phyloP scores from a whole-genome alignment of 2,797 vertebrate species.

The Atherinosoma microstoma region DNA sequence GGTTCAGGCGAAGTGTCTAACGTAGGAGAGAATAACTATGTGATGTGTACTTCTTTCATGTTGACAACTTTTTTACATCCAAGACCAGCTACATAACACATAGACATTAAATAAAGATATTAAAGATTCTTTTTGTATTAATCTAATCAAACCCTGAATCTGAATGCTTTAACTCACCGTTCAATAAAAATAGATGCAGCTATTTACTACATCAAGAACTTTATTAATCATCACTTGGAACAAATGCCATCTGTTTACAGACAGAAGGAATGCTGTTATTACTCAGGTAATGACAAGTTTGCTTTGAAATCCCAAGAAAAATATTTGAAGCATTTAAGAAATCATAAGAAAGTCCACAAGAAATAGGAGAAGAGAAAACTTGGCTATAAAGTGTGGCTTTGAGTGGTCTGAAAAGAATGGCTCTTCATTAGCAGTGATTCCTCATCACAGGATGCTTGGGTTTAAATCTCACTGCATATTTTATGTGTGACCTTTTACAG shows the following conservation, averaged over 20 bases:
- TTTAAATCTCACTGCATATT: background rate
- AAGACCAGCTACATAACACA: too few species aligned
- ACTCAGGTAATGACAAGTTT: constrained; percentile 3
- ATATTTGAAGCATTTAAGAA: background rate
- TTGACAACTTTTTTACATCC: too few species aligned
- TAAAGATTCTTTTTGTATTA: background rate
- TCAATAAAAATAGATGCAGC: background rate
- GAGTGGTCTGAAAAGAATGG: too few species aligned
- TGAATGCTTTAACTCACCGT: background rate
- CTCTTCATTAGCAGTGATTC: background rate
- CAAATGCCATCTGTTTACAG: background rate
- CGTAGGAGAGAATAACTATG: too few species aligned
- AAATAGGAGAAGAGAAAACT: background rate
- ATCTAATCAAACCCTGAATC: background rate
- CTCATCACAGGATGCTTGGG: background rate
- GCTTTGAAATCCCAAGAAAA: constrained; percentile 1
- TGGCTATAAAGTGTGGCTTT: too few species aligned
- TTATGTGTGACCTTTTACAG: too few species aligned
- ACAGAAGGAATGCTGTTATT: background rate
- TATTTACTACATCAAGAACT: background rate
- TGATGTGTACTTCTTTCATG: too few species aligned
- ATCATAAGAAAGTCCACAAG: background rate
- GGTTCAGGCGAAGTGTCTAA: too few species aligned
- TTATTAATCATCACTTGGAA: background rate
- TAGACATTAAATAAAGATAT: background rate